Conservation (phyloP, 2,113 vertebrate species). For the Indri indri region DNA sequence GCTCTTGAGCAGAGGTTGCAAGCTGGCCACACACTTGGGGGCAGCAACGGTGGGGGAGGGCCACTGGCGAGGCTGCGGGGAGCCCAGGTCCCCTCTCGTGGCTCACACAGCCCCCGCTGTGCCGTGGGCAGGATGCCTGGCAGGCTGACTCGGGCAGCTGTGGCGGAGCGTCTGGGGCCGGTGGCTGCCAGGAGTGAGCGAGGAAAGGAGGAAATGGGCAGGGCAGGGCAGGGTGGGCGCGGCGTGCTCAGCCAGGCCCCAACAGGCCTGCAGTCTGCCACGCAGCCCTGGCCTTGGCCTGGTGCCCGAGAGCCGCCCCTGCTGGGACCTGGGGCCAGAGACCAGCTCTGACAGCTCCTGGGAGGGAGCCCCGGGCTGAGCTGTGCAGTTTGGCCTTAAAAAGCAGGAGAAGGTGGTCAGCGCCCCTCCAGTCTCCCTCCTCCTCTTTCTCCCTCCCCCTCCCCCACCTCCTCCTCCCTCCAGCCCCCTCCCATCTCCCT, state of each 20-base stretch:
- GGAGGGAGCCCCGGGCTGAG: neutral
- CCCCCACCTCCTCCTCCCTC: too few species aligned
- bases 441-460: too few species aligned
- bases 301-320: rapidly evolving
- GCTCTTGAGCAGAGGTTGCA: neutral
- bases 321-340: neutral
- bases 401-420: too few species aligned
- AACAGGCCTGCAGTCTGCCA: neutral
- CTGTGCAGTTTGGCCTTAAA: neutral
- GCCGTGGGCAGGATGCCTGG: neutral
- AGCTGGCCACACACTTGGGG: too few species aligned
- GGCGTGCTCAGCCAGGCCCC: rapidly evolving
- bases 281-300: neutral
- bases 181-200: neutral
- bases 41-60: too few species aligned
- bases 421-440: neutral
- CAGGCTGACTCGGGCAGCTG: rapidly evolving
- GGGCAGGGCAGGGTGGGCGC: neutral
- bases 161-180: neutral
- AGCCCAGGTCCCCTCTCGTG: too few species aligned
- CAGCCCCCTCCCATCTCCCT: too few species aligned
- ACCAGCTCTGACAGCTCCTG: neutral
- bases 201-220: neutral
- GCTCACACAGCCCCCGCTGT: rapidly evolving
- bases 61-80: neutral